phyloP scores from a whole-genome alignment of 2,888 invertebrate species.

The Melanargia galathea region DNA sequence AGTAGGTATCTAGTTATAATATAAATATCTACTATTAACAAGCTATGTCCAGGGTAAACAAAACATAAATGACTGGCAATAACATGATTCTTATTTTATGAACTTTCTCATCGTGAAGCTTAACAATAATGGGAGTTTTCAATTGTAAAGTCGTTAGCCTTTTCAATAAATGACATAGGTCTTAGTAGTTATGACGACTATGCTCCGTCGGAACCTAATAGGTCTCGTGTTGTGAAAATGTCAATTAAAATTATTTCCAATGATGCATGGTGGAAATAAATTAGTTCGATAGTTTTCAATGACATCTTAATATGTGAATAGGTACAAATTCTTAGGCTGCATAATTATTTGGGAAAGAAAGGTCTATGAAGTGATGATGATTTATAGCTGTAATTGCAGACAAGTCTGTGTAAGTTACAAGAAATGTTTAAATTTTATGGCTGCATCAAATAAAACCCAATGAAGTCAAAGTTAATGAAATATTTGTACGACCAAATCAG shows the following conservation, averaged over 20 bases:
- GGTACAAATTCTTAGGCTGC: background rate
- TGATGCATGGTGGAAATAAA: constrained; percentile 11
- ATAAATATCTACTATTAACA: too few relatives aligned
- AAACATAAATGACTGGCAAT: background rate
- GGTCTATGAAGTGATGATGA: too few relatives aligned
- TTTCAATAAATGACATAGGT: constrained; percentile 32
- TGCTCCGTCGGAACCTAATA: constrained; percentile 35
- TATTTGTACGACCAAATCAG: too few relatives aligned
- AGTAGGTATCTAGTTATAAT: too few relatives aligned
- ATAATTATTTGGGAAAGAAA: too few relatives aligned
- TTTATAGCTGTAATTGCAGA: too few relatives aligned
- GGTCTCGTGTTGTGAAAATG: constrained; percentile 40
- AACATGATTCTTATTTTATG: constrained; percentile 15
- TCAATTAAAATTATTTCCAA: constrained; percentile 36
- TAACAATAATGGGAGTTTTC: constrained; percentile 55
- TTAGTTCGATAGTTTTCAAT: constrained; percentile 9
- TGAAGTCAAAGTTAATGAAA: too few relatives aligned
- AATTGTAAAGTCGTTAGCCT: constrained; percentile 61
- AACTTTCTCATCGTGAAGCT: constrained; percentile 26
- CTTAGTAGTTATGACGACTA: constrained; percentile 38
- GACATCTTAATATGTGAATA: background rate
- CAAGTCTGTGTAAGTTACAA: too few relatives aligned
- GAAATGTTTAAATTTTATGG: too few relatives aligned
- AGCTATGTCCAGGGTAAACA: constrained; percentile 8
- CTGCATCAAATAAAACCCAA: too few relatives aligned